These are phyloP conservation scores for Malurus cyaneus DNA, from an alignment of 2,113 vertebrate species.

Conservation along the genomic window DNA sequence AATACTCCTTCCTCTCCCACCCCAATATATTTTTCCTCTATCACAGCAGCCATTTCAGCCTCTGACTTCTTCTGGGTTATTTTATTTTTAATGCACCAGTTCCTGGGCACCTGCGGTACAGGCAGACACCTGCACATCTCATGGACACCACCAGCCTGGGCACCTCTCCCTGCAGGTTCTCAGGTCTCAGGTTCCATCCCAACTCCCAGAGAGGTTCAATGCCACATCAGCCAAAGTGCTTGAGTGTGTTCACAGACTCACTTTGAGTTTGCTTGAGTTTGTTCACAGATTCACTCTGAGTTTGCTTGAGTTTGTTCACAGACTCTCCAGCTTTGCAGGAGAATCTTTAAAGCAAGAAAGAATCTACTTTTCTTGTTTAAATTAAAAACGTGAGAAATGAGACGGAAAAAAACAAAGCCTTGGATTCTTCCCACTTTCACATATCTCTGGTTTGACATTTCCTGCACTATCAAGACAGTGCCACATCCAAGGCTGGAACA, in stretches of 20 bases:
- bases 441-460: background rate
- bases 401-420: background rate
- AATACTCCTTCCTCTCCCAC: rapidly evolving
- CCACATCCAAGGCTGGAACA: background rate
- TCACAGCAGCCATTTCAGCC: background rate
- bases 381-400: background rate
- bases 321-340: background rate
- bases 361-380: background rate
- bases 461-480: background rate
- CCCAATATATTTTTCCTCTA: background rate
- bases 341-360: background rate
- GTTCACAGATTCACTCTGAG: too few species aligned
- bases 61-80: background rate
- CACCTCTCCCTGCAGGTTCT: background rate
- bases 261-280: too few species aligned
- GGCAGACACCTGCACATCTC: background rate
- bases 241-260: background rate
- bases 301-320: background rate
- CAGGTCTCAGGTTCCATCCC: rapidly evolving
- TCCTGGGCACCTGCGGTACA: background rate
- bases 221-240: background rate
- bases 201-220: background rate
- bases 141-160: background rate
- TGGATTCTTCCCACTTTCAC: background rate
- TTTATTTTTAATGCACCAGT: background rate